Conservation (phyloP, 2,888 invertebrate genomes). For the Apotomis turbidana region DNA sequence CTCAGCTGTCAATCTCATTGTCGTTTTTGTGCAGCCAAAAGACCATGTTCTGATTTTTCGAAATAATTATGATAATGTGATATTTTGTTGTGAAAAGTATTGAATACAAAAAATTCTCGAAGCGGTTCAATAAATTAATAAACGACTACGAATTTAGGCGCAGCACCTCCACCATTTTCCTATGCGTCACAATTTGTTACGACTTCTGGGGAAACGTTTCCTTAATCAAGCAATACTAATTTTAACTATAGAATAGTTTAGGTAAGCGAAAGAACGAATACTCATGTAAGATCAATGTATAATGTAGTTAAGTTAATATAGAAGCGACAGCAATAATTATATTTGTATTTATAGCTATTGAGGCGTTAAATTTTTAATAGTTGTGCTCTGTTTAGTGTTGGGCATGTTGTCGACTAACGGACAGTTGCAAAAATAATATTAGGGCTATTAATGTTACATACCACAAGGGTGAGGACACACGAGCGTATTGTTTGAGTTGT, state of each 20-base stretch:
- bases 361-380: conserved; percentile 82
- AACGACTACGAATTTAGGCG: not conserved
- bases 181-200: conserved; percentile 64
- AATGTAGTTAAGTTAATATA: conserved; percentile 66
- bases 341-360: conserved; percentile 83
- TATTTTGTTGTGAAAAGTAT: no score
- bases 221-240: conserved; percentile 82
- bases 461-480: no score
- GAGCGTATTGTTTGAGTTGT: no score
- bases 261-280: conserved; percentile 75
- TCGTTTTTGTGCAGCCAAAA: no score
- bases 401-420: conserved; percentile 15
- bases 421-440: not conserved
- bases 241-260: conserved; percentile 71
- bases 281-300: conserved; percentile 80
- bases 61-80: no score
- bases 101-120: no score
- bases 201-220: conserved; percentile 75
- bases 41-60: no score
- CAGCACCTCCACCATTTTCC: conserved; percentile 14
- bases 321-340: conserved; percentile 82
- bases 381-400: conserved; percentile 44
- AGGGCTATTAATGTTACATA: no score
- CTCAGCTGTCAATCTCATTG: no score
- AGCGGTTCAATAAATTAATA: no score